Conservation (phyloP, 2,797 vertebrate genomes). For the Sarcophilus harrisii region DNA sequence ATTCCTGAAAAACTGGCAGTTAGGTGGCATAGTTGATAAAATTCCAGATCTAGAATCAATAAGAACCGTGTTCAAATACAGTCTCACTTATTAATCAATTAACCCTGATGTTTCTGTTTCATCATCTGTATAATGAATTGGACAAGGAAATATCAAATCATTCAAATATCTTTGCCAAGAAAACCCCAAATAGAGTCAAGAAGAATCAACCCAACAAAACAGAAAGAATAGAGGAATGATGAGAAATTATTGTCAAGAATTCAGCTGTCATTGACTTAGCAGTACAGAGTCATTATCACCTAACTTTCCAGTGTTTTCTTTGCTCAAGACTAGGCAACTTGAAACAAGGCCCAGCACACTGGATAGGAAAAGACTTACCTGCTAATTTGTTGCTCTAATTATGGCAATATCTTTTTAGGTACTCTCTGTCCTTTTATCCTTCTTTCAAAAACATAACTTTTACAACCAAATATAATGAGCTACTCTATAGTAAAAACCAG, state of each 20-base stretch:
- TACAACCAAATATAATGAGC: neutral
- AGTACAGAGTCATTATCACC: neutral
- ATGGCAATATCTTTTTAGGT: neutral
- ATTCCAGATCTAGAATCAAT: conserved; percentile 2
- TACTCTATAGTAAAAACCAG: neutral
- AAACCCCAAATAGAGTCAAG: neutral
- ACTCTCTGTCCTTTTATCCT: neutral
- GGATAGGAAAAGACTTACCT: neutral
- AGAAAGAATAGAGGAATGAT: neutral
- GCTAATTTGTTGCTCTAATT: neutral
- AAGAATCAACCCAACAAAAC: neutral
- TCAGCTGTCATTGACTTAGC: neutral
- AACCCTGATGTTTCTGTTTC: neutral
- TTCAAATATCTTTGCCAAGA: neutral
- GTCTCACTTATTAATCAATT: conserved; percentile 7
- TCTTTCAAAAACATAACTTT: neutral
- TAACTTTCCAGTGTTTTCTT: neutral
- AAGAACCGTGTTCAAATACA: neutral
- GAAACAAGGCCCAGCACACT: neutral
- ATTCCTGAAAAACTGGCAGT: neutral
- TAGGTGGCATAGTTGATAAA: neutral
- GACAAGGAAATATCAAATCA: neutral
- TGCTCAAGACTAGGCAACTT: neutral
- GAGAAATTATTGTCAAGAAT: neutral
- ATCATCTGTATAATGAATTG: neutral